Evolutionary conservation across 1,140 invertebrate species (phyloP), one percentile per base, ranked within the genome.

Genomic region (Calephelis nemesis): DNA sequence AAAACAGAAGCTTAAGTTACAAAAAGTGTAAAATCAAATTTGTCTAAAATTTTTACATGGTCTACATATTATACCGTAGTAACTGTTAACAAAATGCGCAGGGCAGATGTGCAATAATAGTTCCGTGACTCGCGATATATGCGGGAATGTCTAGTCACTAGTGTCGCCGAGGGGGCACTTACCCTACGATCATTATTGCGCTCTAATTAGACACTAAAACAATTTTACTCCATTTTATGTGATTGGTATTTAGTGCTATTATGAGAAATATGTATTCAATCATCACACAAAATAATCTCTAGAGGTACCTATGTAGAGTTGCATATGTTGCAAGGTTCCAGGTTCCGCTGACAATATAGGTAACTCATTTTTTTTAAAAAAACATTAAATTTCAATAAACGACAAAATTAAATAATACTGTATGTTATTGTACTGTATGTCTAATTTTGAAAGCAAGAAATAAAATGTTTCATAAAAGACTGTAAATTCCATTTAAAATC

Each of bases 91-190:
- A 66, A 63, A 66, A 54, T 54, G 62, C 42, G 30, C 65, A 58
- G 52, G 70, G 50, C 81, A 81, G 81, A 81, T 81, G 81, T 42
- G 74, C 70, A 52, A 65, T 73, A 62, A 62, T 77, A 75, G 73
- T 67, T 13, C 47, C 67, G 63, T 78, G 76, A 77, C 74, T 75
- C 49, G 74, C 74, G 65, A 76, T 75, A 79, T 78, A 77, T 81
- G 70, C 71, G 66, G 71, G 73, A 62, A 19, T 60, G 40, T 50
- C 40, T 65, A 30, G 30, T 30, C 30, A 30, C 30, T 30, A 65
- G 49, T 62, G 19, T 47, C 47, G 6, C 10, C 19, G 13, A 7
- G 13, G 5, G 42, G 63, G 15, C 45, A 48, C 45, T 49, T 30
- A 65, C 45, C 48, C 45, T 48, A 39, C 9, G 65, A 47, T 42